These are phyloP conservation scores for Trichonephila clavata DNA, from an alignment of 1,140 invertebrate species.

Conservation along the genomic window DNA sequence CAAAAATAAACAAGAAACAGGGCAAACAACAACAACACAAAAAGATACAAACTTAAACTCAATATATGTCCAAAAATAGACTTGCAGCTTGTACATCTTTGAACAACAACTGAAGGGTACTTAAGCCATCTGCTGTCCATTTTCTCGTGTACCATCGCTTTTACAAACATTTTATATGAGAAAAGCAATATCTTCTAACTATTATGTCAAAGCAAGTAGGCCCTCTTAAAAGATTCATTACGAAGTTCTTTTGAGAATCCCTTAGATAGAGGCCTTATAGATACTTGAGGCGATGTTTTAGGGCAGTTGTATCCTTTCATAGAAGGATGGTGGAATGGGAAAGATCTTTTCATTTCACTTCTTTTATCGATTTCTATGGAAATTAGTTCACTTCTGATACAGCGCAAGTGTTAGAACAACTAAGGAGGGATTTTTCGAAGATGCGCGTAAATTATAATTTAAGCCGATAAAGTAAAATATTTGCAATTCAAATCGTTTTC, in stretches of 20 bases:
- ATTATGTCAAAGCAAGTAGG: not conserved
- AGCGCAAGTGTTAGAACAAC: not conserved
- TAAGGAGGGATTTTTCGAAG: not conserved
- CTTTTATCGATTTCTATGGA: not conserved
- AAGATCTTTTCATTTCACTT: not conserved
- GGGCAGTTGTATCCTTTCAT: not conserved
- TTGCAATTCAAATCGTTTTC: slow-evolving; percentile 3
- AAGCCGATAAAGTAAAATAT: not conserved
- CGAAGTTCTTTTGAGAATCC: not conserved
- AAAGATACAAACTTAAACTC: too few species aligned
- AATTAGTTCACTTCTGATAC: not conserved
- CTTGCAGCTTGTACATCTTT: not conserved
- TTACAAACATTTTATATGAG: not conserved
- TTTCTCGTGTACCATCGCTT: not conserved
- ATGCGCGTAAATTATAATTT: not conserved
- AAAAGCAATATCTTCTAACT: not conserved
- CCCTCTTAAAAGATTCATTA: slow-evolving; percentile 1
- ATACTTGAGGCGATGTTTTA: not conserved
- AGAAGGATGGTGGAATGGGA: not conserved
- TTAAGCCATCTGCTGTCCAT: not conserved
- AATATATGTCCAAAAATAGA: not conserved
- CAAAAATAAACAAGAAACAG: too few species aligned
- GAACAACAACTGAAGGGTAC: not conserved
- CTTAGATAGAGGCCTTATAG: not conserved
- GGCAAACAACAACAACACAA: too few species aligned